Evolutionary conservation across 2,113 vertebrate genomes (phyloP).

Genomic region (Dinomys branickii): DNA sequence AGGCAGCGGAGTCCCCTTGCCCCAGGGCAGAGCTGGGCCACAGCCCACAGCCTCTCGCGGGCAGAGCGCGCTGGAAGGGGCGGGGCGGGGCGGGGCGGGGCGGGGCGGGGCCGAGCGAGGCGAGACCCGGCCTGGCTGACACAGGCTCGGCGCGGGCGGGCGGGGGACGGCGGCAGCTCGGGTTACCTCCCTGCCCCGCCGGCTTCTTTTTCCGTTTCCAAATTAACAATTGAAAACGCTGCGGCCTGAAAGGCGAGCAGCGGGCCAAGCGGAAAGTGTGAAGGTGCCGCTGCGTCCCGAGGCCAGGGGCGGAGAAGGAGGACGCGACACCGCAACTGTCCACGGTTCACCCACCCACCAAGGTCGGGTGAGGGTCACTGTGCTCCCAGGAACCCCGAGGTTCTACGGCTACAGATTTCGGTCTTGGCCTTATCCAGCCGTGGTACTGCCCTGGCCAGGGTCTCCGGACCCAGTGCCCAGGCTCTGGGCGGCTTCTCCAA

Average conservation of each 20-base stretch:
- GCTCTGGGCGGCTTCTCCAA: slow-evolving; percentile 52
- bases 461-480: slow-evolving; percentile 33
- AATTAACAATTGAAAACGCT: slow-evolving; percentile 81
- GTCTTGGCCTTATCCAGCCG: not conserved
- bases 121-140: not conserved
- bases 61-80: not conserved
- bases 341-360: not conserved
- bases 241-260: slow-evolving; percentile 81
- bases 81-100: not conserved
- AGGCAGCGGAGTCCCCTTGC: no score
- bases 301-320: slow-evolving; percentile 31
- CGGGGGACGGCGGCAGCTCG: slow-evolving; percentile 42
- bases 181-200: slow-evolving; percentile 67
- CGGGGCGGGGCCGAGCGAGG: not conserved
- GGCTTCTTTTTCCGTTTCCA: slow-evolving; percentile 81
- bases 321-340: slow-evolving; percentile 13
- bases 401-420: not conserved
- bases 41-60: fast-evolving
- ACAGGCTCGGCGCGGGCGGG: not conserved
- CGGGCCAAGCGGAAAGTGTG: slow-evolving; percentile 85
- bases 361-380: not conserved
- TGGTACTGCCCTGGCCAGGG: not conserved
- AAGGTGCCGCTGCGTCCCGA: slow-evolving; percentile 76
- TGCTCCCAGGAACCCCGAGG: not conserved
- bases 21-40: fast-evolving